phyloP scores from a whole-genome alignment of 2,113 vertebrate species.

The Hyperopisus bebe region DNA sequence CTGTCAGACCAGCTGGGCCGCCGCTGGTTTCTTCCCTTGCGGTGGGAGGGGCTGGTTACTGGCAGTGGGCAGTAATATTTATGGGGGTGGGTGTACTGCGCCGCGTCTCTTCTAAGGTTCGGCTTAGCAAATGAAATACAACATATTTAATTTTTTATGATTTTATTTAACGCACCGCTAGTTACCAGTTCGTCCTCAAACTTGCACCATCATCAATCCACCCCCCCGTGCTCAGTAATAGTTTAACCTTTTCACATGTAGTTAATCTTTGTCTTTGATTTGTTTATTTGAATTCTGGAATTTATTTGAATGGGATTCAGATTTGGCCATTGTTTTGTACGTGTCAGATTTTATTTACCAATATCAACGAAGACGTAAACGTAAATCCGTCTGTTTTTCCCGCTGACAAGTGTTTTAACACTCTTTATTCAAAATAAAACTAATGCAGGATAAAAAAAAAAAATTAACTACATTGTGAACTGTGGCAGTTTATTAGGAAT shows the following conservation, averaged over 20 bases:
- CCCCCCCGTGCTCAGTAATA: not conserved
- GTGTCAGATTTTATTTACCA: not conserved
- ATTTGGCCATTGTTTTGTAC: not conserved
- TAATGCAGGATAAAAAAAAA: not conserved
- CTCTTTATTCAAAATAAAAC: conserved; percentile 1
- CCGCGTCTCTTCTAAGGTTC: not conserved
- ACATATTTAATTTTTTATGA: not conserved
- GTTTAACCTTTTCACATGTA: not conserved
- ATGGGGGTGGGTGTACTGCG: not conserved
- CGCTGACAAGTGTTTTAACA: not conserved
- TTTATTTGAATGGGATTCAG: not conserved
- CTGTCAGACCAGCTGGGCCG: not conserved
- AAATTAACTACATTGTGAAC: not conserved
- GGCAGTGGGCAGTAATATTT: not conserved
- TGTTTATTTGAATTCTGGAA: not conserved
- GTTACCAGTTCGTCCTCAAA: not conserved
- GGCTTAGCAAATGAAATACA: not conserved
- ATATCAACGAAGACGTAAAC: not conserved
- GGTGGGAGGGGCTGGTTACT: not conserved
- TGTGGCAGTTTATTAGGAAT: conserved; percentile 22
- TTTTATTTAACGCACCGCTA: not conserved
- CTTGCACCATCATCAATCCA: not conserved
- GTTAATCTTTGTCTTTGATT: not conserved
- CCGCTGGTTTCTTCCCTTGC: not conserved
- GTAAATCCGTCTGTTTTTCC: not conserved